Percentiles rank a stretch among this genome's conserved stretches.
Conservation (phyloP, 2,888 invertebrate species). For the Pantelozetes paolii region DNA sequence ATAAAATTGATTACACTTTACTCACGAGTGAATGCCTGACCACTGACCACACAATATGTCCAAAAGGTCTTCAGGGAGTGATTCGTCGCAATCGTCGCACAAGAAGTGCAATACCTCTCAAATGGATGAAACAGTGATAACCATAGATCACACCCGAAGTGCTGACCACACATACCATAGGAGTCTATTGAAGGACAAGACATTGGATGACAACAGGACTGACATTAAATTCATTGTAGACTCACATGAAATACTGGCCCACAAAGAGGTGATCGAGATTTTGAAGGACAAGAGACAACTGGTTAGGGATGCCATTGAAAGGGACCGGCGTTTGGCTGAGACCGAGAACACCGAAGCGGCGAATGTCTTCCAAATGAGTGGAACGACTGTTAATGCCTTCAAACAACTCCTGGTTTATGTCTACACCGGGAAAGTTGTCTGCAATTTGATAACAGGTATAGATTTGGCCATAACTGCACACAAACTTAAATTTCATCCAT, state of each 20-base stretch:
- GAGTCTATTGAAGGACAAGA: background rate
- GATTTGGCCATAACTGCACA: conserved; percentile 20
- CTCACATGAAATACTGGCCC: background rate
- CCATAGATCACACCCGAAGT: background rate
- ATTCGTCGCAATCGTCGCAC: background rate
- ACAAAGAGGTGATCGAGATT: conserved; percentile 16
- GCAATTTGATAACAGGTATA: background rate
- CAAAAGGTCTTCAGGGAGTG: background rate
- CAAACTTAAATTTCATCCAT: conserved; percentile 18
- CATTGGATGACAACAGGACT: background rate
- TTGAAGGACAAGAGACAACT: conserved; percentile 7
- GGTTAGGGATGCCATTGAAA: conserved; percentile 9
- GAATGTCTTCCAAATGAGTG: conserved; percentile 20
- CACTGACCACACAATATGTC: no score
- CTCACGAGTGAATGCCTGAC: no score
- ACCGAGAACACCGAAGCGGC: background rate
- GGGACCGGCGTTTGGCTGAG: background rate
- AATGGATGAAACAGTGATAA: background rate
- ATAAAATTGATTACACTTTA: no score
- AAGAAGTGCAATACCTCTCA: background rate
- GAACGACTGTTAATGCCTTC: conserved; percentile 10
- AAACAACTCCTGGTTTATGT: background rate
- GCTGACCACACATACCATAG: background rate
- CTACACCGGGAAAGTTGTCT: background rate
- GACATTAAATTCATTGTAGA: conserved; percentile 10